Evolutionary conservation across 1,140 invertebrate genomes (phyloP).

Genomic region (Homalodisca vitripennis): DNA sequence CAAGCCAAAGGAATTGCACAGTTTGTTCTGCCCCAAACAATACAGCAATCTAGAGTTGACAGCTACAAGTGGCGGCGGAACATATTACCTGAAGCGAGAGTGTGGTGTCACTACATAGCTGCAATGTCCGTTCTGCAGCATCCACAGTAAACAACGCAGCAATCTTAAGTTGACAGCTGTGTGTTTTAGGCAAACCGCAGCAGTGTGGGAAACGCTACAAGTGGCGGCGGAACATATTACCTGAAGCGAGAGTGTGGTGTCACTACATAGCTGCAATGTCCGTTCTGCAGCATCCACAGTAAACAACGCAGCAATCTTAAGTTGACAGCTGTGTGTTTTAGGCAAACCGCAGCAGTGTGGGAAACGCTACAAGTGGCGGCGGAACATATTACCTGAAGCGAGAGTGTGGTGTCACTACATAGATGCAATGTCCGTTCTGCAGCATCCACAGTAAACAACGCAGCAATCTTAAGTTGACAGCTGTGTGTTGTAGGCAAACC

Average conservation of each 20-base stretch:
- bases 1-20: too few relatives aligned
- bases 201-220: slow-evolving; percentile 44
- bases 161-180: too few relatives aligned
- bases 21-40: too few relatives aligned
- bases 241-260: slow-evolving; percentile 40
- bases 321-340: too few relatives aligned
- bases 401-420: too few relatives aligned
- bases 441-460: slow-evolving; percentile 36
- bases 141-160: too few relatives aligned
- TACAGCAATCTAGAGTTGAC: too few relatives aligned
- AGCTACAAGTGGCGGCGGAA: slow-evolving; percentile 46
- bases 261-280: slow-evolving; percentile 15
- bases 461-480: slow-evolving; percentile 25
- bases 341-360: too few relatives aligned
- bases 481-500: too few relatives aligned
- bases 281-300: slow-evolving; percentile 40
- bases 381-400: slow-evolving; percentile 41
- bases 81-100: slow-evolving; percentile 39
- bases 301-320: slow-evolving; percentile 25
- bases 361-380: slow-evolving; percentile 43
- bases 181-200: too few relatives aligned
- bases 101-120: slow-evolving; percentile 37
- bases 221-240: slow-evolving; percentile 44
- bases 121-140: too few relatives aligned
- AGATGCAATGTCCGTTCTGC: slow-evolving; percentile 38